Conservation (phyloP, 1,140 invertebrate genomes). For the Dryas iulia region DNA sequence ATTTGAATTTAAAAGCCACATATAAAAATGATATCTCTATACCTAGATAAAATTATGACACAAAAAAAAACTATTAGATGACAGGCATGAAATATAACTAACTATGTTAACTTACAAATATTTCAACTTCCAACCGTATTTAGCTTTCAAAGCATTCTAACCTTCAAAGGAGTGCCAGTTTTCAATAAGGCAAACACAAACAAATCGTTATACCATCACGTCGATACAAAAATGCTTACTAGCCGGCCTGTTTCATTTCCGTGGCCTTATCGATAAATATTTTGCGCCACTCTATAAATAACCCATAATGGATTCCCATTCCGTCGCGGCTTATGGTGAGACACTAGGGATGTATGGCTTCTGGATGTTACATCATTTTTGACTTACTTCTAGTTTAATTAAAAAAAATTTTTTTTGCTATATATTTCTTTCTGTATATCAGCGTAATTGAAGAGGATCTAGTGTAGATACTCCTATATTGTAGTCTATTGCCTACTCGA, state of each 20-base stretch:
- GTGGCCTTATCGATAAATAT: conserved; percentile 66
- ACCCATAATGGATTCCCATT: conserved; percentile 63
- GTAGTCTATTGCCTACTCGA: no score
- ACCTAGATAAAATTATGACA: no score
- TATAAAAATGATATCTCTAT: no score
- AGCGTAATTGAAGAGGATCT: no score
- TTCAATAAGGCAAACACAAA: conserved; percentile 25
- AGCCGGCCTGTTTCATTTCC: conserved; percentile 56
- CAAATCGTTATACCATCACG: conserved; percentile 35
- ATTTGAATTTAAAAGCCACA: no score
- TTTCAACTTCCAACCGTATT: not conserved
- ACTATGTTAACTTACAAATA: not conserved
- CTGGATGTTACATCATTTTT: not conserved
- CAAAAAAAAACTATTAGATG: no score
- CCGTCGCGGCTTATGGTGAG: conserved; percentile 50
- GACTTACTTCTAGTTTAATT: no score
- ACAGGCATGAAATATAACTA: not conserved
- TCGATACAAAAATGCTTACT: conserved; percentile 29
- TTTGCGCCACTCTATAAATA: conserved; percentile 69
- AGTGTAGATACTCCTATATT: no score
- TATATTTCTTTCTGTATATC: no score
- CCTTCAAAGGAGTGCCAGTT: not conserved
- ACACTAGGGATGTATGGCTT: conserved; percentile 11
- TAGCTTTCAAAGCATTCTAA: not conserved
- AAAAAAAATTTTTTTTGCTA: no score